Evolutionary conservation across 1,140 invertebrate genomes (phyloP).

Genomic region (Akabosia matsudoensis): DNA sequence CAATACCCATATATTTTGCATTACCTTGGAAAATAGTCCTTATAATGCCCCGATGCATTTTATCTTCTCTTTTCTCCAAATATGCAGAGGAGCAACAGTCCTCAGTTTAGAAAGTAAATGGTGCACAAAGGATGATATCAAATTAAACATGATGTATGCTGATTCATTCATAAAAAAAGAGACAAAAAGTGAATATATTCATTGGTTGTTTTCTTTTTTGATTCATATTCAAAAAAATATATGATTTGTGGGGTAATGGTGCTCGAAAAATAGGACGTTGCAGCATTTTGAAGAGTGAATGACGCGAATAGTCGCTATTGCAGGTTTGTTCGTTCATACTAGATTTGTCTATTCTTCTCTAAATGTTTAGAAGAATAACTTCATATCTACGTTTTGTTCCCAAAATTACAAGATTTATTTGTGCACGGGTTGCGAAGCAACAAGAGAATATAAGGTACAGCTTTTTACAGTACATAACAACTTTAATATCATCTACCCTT

Average conservation of each 20-base stretch:
- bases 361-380: too few relatives aligned
- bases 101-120: not conserved
- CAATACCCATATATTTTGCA: too few relatives aligned
- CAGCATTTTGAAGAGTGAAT: not conserved
- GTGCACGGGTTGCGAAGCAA: slow-evolving; percentile 8
- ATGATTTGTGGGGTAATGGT: not conserved
- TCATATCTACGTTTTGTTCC: not conserved
- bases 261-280: not conserved
- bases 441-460: too few relatives aligned
- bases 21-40: too few relatives aligned
- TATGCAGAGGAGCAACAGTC: slow-evolving; percentile 21
- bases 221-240: not conserved
- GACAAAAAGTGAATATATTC: not conserved
- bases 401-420: slow-evolving; percentile 18
- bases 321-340: too few relatives aligned
- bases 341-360: too few relatives aligned
- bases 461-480: too few relatives aligned
- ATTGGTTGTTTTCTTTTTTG: not conserved
- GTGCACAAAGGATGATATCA: not conserved
- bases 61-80: too few relatives aligned
- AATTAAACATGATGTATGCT: not conserved
- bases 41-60: too few relatives aligned
- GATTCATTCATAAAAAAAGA: not conserved
- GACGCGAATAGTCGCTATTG: too few relatives aligned
- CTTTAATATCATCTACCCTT: too few relatives aligned